Percentiles rank a stretch among this genome's conserved stretches.
phyloP scores from a whole-genome alignment of 2,797 vertebrate genomes.

The Chelonia mydas region DNA sequence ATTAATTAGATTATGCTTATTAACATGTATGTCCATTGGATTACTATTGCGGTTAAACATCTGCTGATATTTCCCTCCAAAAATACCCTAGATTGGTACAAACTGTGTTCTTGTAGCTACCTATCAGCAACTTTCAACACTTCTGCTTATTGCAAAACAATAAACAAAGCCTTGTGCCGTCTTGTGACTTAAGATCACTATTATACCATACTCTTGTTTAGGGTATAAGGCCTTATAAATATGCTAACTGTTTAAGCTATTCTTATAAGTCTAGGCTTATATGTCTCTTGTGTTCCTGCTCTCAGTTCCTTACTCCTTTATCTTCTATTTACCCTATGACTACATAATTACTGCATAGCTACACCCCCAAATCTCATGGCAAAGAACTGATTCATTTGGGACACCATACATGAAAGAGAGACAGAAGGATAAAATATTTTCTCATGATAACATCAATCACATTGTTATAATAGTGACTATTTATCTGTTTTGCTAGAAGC shows the following conservation, averaged over 20 bases:
- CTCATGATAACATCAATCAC: neutral
- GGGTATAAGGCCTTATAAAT: neutral
- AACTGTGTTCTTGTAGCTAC: neutral
- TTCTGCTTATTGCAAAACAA: neutral
- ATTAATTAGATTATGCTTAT: neutral
- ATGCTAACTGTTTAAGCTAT: neutral
- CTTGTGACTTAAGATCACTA: neutral
- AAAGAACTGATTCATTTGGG: neutral
- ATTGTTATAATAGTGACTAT: neutral
- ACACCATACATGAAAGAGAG: neutral
- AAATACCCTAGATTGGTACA: neutral
- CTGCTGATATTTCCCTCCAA: neutral
- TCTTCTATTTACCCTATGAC: neutral
- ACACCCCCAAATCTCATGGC: neutral
- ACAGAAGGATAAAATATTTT: neutral
- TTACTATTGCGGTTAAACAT: neutral
- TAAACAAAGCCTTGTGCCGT: neutral
- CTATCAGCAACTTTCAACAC: neutral
- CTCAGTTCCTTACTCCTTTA: neutral
- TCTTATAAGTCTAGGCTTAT: neutral
- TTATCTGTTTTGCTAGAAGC: neutral
- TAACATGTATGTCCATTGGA: neutral
- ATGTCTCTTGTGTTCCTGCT: neutral
- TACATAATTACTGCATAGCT: neutral
- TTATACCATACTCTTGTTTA: neutral